Base-by-base conservation (phyloP, 1,140 invertebrate species). In the Zaprionus vittiger region DNA sequence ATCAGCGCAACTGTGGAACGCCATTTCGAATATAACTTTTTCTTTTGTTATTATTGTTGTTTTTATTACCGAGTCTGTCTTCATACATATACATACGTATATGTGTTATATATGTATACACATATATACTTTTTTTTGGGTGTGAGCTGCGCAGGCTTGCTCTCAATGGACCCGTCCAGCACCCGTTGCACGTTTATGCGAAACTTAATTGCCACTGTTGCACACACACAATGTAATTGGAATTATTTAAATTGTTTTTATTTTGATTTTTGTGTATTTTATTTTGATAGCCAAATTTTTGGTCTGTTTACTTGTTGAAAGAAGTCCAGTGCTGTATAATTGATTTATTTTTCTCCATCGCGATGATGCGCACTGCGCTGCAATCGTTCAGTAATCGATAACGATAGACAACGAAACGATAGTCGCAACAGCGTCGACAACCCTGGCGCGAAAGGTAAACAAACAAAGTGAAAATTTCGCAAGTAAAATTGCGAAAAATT, bases 391-490 rank as follows among this genome's bases (percentile, higher is more conserved):
- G n/a, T 2, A 24, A 20, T 38, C 37, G 59, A 62, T 69, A 69
- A 28, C 59, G 49, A 74, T 62, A 38, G 20, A n/a, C 24, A n/a
- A 26, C 17, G 17, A 20, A 73, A 66, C 55, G 31, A 56, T 52
- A 28, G 31, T 1, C 11, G 20, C 26, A 28, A 34, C 9, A 15
- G 17, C 11, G 26, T 34, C 28, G 59, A 49, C 67, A 71, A 22
- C 54, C 52, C 67, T 75, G 60, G 67, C 26, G 20, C 44, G 65
- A 75, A 78, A 77, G 56, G 83, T 86, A 86, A 86, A 86, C 73
- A 86, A 86, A 80, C 83, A 86, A 86, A 74, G 66, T 72, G 65
- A 66, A 79, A 81, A 74, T 66, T 77, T 67, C 37, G 73, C 64
- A 49, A 81, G 14, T 22, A 37, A 59, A 65, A 41, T 15, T 31